Evolutionary conservation across 2,888 invertebrate genomes (phyloP).

Genomic region (Trypoxylon attenuatum): DNA sequence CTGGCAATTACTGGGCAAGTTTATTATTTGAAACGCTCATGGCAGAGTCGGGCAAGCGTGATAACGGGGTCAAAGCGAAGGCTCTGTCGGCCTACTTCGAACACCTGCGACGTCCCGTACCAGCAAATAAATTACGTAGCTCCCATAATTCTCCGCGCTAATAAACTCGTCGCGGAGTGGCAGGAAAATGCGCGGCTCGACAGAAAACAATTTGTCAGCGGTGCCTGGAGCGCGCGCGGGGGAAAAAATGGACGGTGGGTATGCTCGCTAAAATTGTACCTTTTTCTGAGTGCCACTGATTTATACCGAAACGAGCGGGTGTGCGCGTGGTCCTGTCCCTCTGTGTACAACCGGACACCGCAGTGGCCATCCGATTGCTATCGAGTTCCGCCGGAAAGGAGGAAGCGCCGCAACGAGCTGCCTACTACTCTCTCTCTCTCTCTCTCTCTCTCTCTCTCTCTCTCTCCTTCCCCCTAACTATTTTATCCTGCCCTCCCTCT

Average conservation of each 20-base stretch:
- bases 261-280: slow-evolving; percentile 13
- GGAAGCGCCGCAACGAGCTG: slow-evolving; percentile 58
- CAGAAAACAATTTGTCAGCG: neutral
- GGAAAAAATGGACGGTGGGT: slow-evolving; percentile 1
- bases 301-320: slow-evolving; percentile 28
- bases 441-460: slow-evolving; percentile 55
- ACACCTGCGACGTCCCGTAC: neutral
- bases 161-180: neutral
- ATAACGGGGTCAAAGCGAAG: neutral
- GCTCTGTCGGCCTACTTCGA: neutral
- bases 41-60: neutral
- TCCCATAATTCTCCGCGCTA: neutral
- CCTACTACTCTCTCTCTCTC: slow-evolving; percentile 58
- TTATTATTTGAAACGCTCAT: too few species aligned
- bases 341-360: slow-evolving; percentile 38
- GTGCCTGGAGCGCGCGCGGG: neutral
- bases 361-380: slow-evolving; percentile 66
- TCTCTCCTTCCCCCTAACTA: slow-evolving; percentile 44
- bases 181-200: neutral
- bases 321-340: slow-evolving; percentile 22
- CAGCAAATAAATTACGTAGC: neutral
- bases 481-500: slow-evolving; percentile 60
- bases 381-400: slow-evolving; percentile 71
- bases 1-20: too few species aligned
- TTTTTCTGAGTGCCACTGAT: slow-evolving; percentile 33